A percentile compares a stretch with the other conserved stretches of the same genome.
Evolutionary conservation across 2,113 vertebrate genomes (phyloP).

Genomic region (Strigops habroptila): DNA sequence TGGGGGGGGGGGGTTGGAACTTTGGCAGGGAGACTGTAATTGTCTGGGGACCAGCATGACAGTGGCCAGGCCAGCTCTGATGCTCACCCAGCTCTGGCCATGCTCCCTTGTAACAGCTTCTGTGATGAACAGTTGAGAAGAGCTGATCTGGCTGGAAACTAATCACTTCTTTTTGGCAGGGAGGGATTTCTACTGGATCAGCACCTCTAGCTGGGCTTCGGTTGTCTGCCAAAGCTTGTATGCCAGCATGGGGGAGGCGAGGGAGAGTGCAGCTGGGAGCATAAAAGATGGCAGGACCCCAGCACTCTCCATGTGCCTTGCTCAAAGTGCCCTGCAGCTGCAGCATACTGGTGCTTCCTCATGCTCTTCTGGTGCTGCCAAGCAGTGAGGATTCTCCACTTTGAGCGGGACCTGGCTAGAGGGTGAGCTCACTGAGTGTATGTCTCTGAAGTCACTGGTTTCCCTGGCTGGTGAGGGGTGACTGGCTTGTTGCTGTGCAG

Average conservation of each 20-base stretch:
- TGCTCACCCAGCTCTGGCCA: background rate
- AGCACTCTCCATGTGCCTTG: rapidly evolving
- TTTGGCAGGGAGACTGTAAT: background rate
- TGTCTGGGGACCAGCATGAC: background rate
- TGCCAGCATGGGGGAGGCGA: background rate
- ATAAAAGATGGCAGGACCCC: background rate
- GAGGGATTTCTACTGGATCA: background rate
- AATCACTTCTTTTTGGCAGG: background rate
- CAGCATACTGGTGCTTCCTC: rapidly evolving
- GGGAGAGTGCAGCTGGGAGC: background rate
- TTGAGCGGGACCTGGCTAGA: rapidly evolving
- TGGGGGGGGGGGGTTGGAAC: background rate
- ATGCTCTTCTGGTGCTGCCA: background rate
- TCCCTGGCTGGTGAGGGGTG: background rate
- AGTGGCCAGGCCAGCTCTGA: background rate
- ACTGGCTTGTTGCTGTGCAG: background rate
- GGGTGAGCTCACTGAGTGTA: background rate
- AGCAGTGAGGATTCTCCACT: rapidly evolving
- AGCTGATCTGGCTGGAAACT: background rate
- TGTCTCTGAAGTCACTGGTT: background rate
- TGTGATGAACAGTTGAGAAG: background rate
- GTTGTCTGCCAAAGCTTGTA: background rate
- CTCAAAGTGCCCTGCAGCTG: background rate
- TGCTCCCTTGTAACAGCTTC: background rate
- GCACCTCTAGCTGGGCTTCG: background rate